Evolutionary conservation across 2,888 invertebrate species (phyloP).

Genomic region (Dendrolimus pini): DNA sequence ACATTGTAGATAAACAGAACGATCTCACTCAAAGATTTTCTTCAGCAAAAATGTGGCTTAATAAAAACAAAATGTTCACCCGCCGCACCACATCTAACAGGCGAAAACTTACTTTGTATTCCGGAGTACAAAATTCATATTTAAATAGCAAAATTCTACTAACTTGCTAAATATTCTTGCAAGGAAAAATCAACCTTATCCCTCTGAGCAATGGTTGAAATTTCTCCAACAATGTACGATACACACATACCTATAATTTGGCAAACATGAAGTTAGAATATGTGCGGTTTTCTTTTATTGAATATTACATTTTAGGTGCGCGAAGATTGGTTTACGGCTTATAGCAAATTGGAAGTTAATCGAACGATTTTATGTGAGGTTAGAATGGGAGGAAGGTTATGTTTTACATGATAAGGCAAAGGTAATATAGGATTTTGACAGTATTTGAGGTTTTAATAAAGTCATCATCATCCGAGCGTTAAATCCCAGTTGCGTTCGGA

Average conservation of each 20-base stretch:
- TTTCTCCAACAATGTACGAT: background rate
- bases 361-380: too few species aligned
- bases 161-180: background rate
- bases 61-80: background rate
- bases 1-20: background rate
- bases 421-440: too few species aligned
- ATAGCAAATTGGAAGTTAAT: too few species aligned
- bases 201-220: background rate
- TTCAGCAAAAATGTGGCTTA: background rate
- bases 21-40: background rate
- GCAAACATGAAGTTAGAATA: background rate
- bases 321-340: too few species aligned
- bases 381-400: too few species aligned
- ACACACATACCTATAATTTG: background rate
- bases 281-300: too few species aligned
- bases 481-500: too few species aligned
- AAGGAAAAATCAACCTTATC: background rate
- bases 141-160: background rate
- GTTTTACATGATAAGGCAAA: too few species aligned
- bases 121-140: background rate
- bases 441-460: too few species aligned
- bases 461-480: too few species aligned
- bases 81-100: background rate
- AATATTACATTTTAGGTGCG: too few species aligned
- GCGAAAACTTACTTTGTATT: background rate